These are phyloP conservation scores for Drosophila emarginata DNA, from an alignment of 2,888 invertebrate genomes.

Conservation along the genomic window DNA sequence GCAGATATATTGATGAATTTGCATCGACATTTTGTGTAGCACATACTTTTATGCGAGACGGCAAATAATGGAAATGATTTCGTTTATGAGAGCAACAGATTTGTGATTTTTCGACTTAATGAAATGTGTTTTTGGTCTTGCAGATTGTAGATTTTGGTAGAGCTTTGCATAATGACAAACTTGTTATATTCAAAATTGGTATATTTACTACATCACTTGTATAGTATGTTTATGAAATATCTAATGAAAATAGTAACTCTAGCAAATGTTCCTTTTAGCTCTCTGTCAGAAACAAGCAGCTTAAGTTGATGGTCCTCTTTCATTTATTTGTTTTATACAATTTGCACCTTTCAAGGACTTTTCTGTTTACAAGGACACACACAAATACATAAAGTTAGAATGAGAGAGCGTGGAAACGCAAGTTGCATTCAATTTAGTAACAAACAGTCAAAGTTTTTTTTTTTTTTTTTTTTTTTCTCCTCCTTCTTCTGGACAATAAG, in stretches of 20 bases:
- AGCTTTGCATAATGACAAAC: background rate
- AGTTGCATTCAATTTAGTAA: slow-evolving; percentile 71
- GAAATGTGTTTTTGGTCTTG: background rate
- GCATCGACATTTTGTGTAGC: slow-evolving; percentile 43
- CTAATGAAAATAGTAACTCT: background rate
- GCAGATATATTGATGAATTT: slow-evolving; percentile 34
- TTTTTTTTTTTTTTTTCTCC: slow-evolving; percentile 44
- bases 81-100: slow-evolving; percentile 19
- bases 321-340: slow-evolving; percentile 63
- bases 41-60: slow-evolving; percentile 49
- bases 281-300: background rate
- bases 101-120: slow-evolving; percentile 1
- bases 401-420: slow-evolving; percentile 36
- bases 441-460: slow-evolving; percentile 60
- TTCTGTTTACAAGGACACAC: slow-evolving; percentile 53
- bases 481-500: slow-evolving; percentile 61
- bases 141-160: background rate
- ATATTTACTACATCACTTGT: no score
- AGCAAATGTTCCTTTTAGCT: background rate
- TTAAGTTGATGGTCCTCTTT: slow-evolving; percentile 21
- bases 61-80: slow-evolving; percentile 38
- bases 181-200: background rate
- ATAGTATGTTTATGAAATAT: background rate
- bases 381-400: slow-evolving; percentile 16
- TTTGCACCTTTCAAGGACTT: slow-evolving; percentile 64